phyloP scores from a whole-genome alignment of 2,797 vertebrate species.

The Syndactyla subalaris region DNA sequence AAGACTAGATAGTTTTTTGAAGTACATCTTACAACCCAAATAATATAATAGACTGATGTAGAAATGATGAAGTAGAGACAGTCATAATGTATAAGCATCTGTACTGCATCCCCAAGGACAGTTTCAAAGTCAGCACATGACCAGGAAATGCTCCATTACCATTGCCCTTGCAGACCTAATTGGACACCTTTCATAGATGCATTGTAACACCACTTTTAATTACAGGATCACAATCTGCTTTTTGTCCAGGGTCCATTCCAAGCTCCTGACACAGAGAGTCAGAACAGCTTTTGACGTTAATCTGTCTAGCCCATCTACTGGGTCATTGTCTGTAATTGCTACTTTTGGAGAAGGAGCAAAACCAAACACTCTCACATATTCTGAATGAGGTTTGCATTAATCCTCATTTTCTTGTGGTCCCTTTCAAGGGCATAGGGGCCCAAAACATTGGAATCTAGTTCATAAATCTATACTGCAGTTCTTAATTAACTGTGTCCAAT shows the following conservation, averaged over 20 bases:
- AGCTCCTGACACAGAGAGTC: conserved; percentile 3
- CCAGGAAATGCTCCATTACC: neutral
- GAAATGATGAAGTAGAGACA: neutral
- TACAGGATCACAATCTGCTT: conserved; percentile 8
- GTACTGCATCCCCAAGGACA: neutral
- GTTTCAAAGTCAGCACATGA: neutral
- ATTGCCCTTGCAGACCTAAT: neutral
- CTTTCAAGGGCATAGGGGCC: neutral
- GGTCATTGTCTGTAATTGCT: neutral
- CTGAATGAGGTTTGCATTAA: neutral
- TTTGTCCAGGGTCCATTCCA: neutral
- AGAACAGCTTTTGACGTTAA: neutral
- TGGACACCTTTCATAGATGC: neutral
- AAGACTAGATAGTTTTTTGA: neutral
- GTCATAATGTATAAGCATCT: neutral
- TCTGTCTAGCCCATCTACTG: neutral
- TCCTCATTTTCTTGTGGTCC: neutral
- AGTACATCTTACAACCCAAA: neutral
- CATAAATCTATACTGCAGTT: neutral
- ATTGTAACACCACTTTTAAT: conserved; percentile 38
- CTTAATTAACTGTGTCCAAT: neutral
- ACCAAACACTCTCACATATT: neutral
- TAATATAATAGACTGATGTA: neutral
- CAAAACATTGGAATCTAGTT: neutral
- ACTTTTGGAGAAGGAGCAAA: neutral